Evolutionary conservation across 2,888 invertebrate genomes (phyloP).

Genomic region (Ormyrus rosae): DNA sequence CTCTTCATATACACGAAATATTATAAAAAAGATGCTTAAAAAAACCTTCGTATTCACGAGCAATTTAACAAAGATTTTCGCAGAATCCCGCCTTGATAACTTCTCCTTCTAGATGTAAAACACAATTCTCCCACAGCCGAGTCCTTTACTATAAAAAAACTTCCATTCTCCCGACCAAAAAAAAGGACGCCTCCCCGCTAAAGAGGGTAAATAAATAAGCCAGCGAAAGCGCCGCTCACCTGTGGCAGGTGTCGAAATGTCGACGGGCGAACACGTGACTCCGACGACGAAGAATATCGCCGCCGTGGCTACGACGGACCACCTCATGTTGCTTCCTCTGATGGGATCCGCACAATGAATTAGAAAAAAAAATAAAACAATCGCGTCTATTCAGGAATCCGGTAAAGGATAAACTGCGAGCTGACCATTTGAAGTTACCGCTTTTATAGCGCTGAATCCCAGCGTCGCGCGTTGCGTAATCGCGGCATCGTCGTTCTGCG

Average conservation of each 20-base stretch:
- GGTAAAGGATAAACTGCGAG: conserved; percentile 55
- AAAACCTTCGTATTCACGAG: neutral
- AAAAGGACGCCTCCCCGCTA: too few relatives aligned
- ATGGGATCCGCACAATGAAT: neutral
- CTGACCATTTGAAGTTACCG: conserved; percentile 67
- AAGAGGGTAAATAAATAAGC: neutral
- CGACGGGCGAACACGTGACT: conserved; percentile 48
- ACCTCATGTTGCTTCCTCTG: conserved; percentile 58
- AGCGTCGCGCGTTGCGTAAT: conserved; percentile 47
- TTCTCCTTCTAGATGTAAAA: too few relatives aligned
- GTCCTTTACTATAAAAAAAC: too few relatives aligned
- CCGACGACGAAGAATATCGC: conserved; percentile 62
- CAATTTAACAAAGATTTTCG: neutral
- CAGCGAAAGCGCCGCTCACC: conserved; percentile 29
- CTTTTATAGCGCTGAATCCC: conserved; percentile 66
- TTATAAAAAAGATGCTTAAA: neutral
- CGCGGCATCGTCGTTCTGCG: conserved; percentile 40
- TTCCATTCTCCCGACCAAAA: too few relatives aligned
- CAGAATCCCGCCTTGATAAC: neutral
- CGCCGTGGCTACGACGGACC: conserved; percentile 58
- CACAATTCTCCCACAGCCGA: too few relatives aligned
- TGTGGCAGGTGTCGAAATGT: conserved; percentile 30
- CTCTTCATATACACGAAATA: neutral
- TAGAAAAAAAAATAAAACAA: neutral
- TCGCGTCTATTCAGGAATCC: conserved; percentile 29